Conservation (phyloP, 2,797 vertebrate genomes). For the Diplodus sargus region DNA sequence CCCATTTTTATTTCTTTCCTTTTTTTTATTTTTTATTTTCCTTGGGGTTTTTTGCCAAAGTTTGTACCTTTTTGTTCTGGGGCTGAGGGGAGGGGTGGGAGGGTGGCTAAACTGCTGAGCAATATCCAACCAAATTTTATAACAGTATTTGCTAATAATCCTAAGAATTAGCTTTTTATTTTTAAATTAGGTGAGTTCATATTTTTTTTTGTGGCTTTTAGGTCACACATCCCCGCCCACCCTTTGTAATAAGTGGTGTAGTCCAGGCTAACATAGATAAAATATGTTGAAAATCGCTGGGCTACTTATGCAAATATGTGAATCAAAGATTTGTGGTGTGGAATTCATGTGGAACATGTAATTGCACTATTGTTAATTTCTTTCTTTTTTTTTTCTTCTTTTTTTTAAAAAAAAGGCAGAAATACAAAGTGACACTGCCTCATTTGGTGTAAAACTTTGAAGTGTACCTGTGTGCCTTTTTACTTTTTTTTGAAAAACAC, state of each 20-base stretch:
- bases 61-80: constrained; percentile 59
- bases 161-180: constrained; percentile 59
- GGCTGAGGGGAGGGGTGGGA: constrained; percentile 28
- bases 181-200: constrained; percentile 51
- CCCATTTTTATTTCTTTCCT: constrained; percentile 35
- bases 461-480: constrained; percentile 82
- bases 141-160: constrained; percentile 76
- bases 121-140: constrained; percentile 74
- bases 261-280: constrained; percentile 70
- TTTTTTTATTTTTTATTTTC: constrained; percentile 13
- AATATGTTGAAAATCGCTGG: constrained; percentile 77
- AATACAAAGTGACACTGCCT: constrained; percentile 82
- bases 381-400: constrained; percentile 45
- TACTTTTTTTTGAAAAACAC: constrained; percentile 90
- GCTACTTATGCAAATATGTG: constrained; percentile 83
- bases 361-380: constrained; percentile 81
- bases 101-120: constrained; percentile 72
- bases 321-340: constrained; percentile 78
- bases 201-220: constrained; percentile 42
- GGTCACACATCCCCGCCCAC: constrained; percentile 42
- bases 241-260: constrained; percentile 48
- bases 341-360: constrained; percentile 85
- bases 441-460: constrained; percentile 82
- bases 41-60: constrained; percentile 71
- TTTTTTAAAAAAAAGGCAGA: constrained; percentile 54